These are phyloP conservation scores for Drosophila repleta DNA, from an alignment of 1,140 invertebrate genomes.

Conservation along the genomic window DNA sequence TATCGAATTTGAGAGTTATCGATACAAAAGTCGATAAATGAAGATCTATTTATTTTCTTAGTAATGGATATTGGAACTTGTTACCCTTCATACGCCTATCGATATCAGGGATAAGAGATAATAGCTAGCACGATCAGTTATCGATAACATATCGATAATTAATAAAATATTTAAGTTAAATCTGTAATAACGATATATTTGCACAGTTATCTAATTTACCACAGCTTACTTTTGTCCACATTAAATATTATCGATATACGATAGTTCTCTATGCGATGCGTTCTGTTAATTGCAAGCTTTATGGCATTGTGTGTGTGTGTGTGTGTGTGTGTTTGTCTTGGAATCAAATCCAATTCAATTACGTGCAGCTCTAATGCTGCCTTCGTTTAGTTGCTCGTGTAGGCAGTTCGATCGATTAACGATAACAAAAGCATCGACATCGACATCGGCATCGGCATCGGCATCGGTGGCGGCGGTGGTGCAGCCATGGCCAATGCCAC, in stretches of 20 bases:
- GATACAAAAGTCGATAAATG: no score
- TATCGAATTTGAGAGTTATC: no score
- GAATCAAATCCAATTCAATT: conserved; percentile 13
- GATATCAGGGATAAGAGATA: no score
- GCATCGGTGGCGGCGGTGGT: conserved; percentile 14
- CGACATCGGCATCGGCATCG: conserved; percentile 3
- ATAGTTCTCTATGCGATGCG: neutral
- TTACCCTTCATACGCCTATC: no score
- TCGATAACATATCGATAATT: neutral
- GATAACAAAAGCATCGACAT: conserved; percentile 51
- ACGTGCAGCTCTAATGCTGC: neutral
- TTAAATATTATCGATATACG: neutral
- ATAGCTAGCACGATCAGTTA: neutral
- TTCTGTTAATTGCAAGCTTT: neutral
- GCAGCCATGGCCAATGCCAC: conserved; percentile 33
- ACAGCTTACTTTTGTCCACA: neutral
- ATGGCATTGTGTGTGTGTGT: neutral
- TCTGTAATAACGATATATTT: neutral
- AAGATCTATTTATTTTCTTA: no score
- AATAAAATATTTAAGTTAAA: no score
- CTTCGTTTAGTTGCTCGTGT: conserved; percentile 50
- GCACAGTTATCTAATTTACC: neutral
- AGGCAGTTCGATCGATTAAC: conserved; percentile 62
- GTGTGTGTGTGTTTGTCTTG: conserved; percentile 3
- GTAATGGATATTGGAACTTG: no score